Percentiles rank a stretch among this genome's conserved stretches.
Evolutionary conservation across 2,888 invertebrate species (phyloP).

Genomic region (Tenthredo mesomela): DNA sequence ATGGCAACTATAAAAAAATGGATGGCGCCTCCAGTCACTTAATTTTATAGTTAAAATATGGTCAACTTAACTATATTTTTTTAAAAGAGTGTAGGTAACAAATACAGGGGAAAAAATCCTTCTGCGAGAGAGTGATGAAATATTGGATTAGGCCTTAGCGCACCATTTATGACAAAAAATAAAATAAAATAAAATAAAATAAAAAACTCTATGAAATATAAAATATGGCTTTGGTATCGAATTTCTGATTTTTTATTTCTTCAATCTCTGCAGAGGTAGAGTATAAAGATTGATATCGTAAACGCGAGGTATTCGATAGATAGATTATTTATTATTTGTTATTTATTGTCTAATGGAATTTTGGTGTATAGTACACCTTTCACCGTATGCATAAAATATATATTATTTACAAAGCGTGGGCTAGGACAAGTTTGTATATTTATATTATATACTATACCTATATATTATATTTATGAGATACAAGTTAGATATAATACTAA

Average conservation of each 20-base stretch:
- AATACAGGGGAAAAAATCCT: too few species aligned
- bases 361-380: slow-evolving; percentile 13
- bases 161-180: not conserved
- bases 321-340: slow-evolving; percentile 10
- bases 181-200: not conserved
- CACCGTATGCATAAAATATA: not conserved
- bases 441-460: too few species aligned
- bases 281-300: slow-evolving; percentile 25
- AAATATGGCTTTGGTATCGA: not conserved
- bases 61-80: too few species aligned
- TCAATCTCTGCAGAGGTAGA: not conserved
- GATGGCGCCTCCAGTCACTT: too few species aligned
- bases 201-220: not conserved
- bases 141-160: not conserved
- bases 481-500: slow-evolving; percentile 19
- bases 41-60: too few species aligned
- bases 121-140: not conserved
- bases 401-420: slow-evolving; percentile 5
- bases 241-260: not conserved
- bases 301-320: slow-evolving; percentile 12
- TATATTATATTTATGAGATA: not conserved
- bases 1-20: too few species aligned
- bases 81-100: too few species aligned
- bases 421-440: not conserved
- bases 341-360: slow-evolving; percentile 30